A percentile compares a stretch with the other conserved stretches of the same genome.
Conservation (phyloP, 1,140 invertebrate genomes). For the Propsilocerus akamusi region DNA sequence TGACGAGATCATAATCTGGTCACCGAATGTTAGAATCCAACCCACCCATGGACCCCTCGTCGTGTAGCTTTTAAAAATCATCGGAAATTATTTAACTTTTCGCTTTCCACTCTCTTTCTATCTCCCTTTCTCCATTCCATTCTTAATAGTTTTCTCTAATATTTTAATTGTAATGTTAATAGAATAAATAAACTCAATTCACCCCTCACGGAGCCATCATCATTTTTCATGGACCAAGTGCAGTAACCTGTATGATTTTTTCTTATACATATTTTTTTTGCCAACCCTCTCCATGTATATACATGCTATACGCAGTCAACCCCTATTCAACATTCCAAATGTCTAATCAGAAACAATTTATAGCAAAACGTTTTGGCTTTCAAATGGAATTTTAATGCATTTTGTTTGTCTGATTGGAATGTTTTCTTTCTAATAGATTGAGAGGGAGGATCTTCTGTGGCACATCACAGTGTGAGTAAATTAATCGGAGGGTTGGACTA, state of each 20-base stretch:
- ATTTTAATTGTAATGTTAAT: slow-evolving; percentile 3
- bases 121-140: too few relatives aligned
- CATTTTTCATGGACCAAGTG: too few relatives aligned
- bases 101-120: not conserved
- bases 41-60: too few relatives aligned
- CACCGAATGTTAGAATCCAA: not conserved
- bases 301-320: too few relatives aligned
- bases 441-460: not conserved
- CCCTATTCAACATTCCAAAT: not conserved
- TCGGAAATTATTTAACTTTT: too few relatives aligned
- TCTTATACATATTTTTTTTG: too few relatives aligned
- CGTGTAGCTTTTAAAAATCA: too few relatives aligned
- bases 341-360: slow-evolving; percentile 3
- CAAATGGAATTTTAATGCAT: slow-evolving; percentile 1
- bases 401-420: not conserved
- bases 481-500: not conserved
- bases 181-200: slow-evolving; percentile 2
- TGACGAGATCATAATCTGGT: not conserved
- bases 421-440: not conserved
- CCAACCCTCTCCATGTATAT: too few relatives aligned
- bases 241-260: too few relatives aligned
- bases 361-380: not conserved
- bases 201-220: not conserved
- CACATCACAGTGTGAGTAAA: not conserved
- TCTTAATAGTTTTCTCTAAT: slow-evolving; percentile 1